These are phyloP conservation scores for Philotrypesis tridentata DNA, from an alignment of 1,140 invertebrate species.

Conservation along the genomic window DNA sequence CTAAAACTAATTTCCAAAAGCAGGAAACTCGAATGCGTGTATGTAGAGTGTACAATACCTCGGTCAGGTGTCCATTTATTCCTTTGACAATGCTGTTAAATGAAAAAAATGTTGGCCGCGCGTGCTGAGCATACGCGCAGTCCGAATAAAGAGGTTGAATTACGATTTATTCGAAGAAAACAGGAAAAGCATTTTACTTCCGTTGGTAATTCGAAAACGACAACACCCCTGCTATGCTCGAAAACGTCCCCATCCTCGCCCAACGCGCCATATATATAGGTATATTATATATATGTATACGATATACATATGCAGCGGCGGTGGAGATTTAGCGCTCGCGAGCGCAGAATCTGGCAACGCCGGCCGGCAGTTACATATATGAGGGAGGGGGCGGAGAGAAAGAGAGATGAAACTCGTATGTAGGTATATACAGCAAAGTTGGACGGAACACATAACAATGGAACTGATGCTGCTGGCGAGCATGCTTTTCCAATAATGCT, in stretches of 20 bases:
- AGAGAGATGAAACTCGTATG: neutral
- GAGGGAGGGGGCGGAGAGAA: neutral
- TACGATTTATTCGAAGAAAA: neutral
- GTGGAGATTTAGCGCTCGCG: neutral
- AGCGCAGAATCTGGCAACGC: slow-evolving; percentile 28
- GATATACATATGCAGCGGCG: neutral
- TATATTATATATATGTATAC: neutral
- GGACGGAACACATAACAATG: neutral
- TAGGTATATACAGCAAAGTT: neutral
- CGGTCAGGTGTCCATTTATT: too few species aligned
- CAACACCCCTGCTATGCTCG: neutral
- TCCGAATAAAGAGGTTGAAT: neutral
- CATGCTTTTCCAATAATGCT: slow-evolving; percentile 2
- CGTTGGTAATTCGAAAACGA: slow-evolving; percentile 27
- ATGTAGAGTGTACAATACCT: too few species aligned
- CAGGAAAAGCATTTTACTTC: neutral
- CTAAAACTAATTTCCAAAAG: too few species aligned
- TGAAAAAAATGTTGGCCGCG: too few species aligned
- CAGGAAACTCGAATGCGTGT: too few species aligned
- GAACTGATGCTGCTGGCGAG: too few species aligned
- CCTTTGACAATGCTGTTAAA: too few species aligned
- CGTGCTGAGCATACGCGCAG: too few species aligned
- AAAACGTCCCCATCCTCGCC: neutral
- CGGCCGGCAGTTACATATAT: neutral
- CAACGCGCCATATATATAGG: neutral